Base-by-base conservation (phyloP, 2,113 vertebrate species). In the Sebastes fasciatus region DNA sequence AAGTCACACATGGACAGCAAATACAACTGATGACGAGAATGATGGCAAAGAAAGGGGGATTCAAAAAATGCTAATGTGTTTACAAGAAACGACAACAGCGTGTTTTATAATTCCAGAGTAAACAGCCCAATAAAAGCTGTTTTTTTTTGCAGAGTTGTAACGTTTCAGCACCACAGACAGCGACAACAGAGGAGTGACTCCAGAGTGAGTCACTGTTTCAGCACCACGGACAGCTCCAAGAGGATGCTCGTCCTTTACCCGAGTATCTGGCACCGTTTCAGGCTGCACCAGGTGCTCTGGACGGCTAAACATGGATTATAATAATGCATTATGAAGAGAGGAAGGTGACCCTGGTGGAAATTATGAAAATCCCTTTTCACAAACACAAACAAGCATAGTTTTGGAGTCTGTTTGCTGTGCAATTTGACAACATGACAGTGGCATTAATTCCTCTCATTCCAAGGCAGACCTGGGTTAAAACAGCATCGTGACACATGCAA, bases 151-250 rank as follows among this genome's bases (percentile, higher is more conserved):
- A 1, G 71, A 14, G 26, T 63, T 3, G 26, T 26, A 3, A 17
- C 17, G n/a, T 21, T 74, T 62, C 74, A 79, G 80, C 42, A 85
- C 86, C 83, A 54, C 1, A 65, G 76, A 65, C 8, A 75, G 48
- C 23, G 58, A 26, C 68, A 57, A 60, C 51, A 17, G 58, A 26
- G 40, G 4, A 2, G 9, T 52, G 34, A 10, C 1, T 8, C 7
- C 10, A 4, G 10, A 8, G n/a, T 8, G 34, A 6, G 4, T 6
- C 21, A 1, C 43, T 0, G 17, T 23, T 79, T 87, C 79, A 86
- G 82, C 63, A 88, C 90, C 86, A 4, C 16, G 67, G 81, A 84
- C 73, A 88, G 79, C 67, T n/a, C 11, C 26, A 26, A 2, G 26
- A 26, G 26, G 26, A 26, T 26, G 26, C 51, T 0, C 21, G 4